Evolutionary conservation across 2,888 invertebrate genomes (phyloP), one percentile per base, ranked within the genome.

Genomic region (Lepeophtheirus nordmannii): DNA sequence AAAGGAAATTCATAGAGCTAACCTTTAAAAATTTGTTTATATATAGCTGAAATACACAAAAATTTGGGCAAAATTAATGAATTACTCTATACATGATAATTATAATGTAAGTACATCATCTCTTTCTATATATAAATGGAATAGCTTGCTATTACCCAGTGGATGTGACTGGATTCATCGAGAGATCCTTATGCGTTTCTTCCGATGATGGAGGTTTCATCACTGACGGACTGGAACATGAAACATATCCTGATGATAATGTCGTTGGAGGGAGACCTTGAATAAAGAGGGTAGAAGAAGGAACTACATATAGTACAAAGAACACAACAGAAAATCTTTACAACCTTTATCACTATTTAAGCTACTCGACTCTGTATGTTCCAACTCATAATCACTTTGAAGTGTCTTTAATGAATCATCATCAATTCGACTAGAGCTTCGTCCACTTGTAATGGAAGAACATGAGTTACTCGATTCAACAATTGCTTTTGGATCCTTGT

Each of bases 21-120:
- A 46, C 53, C 53, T 46, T 46, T 46, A 46, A 46, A 46, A 46
- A n/a, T 46, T 46, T 46, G 53, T 46, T 17, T 46, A 46, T 46
- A 46, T 46, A 46, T 46, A 46, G 53, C 53, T 46, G 53, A 46
- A 46, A 46, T 7, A 30, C 30, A 30, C 30, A 30, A 30, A n/a
- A 30, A 7, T 30, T 30, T 30, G 30, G 30, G 30, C 3, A 30
- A 30, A 2, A 30, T 30, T 30, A 30, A 30, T 30, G 30, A 30
- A 30, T 30, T 30, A 30, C 30, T 30, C 30, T 30, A 30, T 5
- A 30, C 30, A 30, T 30, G 30, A 7, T 30, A 2, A 30, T 2
- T 5, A 30, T 30, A 30, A 30, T 30, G 3, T 30, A 30, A 5
- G 30, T 30, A 30, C 30, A 5, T 5, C 30, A 30, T 5, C 30